Base-by-base conservation (phyloP, 2,113 vertebrate species). In the Rafetus swinhoei region DNA sequence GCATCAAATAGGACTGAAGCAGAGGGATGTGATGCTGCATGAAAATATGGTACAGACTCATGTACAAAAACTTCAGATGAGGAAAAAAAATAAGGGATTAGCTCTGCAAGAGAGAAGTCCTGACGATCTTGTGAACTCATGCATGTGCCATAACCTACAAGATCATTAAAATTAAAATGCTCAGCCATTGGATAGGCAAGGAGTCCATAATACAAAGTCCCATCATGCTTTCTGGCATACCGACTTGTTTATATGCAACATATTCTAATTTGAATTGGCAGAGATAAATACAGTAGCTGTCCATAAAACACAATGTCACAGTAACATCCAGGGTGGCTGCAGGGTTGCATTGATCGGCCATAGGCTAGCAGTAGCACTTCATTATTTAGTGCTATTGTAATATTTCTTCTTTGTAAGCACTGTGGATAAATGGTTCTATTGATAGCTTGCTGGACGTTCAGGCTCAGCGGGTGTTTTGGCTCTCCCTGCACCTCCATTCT, bases 201-300 rank as follows among this genome's bases (percentile, higher is more conserved):
- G 88, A 96, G 89, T 85, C 95, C 86, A 83, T 97, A 97, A 92
- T 91, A 95, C 86, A 81, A 92, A 96, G 94, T 91, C 95, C 25
- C 85, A 94, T 22, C 80, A 80, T 95, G 83, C 80, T 96, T 97
- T 92, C 97, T 97, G 93, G 97, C 97, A 97, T 97, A 94, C 94
- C 95, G 90, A 97, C 97, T 88, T 95, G 82, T 88, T 88, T 89
- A 89, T 95, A 90, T 60, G 94, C 88, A 90, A 90, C 87, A 93
- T 88, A 93, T 60, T 94, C 82, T 94, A 86, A 93, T 89, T 96
- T 85, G 57, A 88, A 97, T 97, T 97, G 96, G 94, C 96, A 96
- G 96, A 95, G 81, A 93, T 97, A 97, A 97, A 94, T 96, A 81
- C 97, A 96, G 94, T 88, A 97, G 95, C 90, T 97, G 86, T 89